Evolutionary conservation across 2,113 vertebrate species (phyloP), one percentile per base, ranked within the genome.

Genomic region (Cryptomyrus ogoouensis): DNA sequence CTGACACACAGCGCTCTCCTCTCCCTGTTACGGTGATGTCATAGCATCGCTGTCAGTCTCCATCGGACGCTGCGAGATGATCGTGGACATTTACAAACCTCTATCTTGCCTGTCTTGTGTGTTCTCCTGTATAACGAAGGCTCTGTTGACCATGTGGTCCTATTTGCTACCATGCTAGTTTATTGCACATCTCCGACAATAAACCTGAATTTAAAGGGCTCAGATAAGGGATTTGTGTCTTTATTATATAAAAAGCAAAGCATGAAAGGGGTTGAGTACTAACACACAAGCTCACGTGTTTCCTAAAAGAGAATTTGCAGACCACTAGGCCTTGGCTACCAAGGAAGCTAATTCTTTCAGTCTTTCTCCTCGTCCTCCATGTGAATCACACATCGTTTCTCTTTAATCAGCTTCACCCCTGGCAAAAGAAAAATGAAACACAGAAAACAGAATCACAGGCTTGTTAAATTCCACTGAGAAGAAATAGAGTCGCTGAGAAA

Each of bases 291-390:
- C 9, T 24, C 44, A 84, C 21, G 1, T 84, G 0, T 47, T 84
- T 84, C 3, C 44, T 84, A 84, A 44, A 84, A 44, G 83, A n/a
- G 83, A 31, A 70, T 47, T 84, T 42, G 10, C 8, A 24, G 4
- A 42, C 83, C 6, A 46, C 44, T 12, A 47, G 39, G 42, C 35
- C 77, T 83, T 83, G 39, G 8, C 83, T 47, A 90, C 93, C 92
- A 89, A 85, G 89, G 94, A 27, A 58, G 53, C 90, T 93, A 94
- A 62, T 91, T 92, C 89, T 92, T 93, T 92, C 93, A 93, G 53
- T 97, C 96, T 91, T 96, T 96, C 92, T 98, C 98, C n/a, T 97
- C 97, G 74, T 97, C 97, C 94, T 98, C 98, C 92, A 94, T 85
- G 93, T 97, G 96, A 92, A 96, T 95, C 90, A 94, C 93, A 90